Base-by-base conservation (phyloP, 2,888 invertebrate genomes). In the Chrysolina americana region DNA sequence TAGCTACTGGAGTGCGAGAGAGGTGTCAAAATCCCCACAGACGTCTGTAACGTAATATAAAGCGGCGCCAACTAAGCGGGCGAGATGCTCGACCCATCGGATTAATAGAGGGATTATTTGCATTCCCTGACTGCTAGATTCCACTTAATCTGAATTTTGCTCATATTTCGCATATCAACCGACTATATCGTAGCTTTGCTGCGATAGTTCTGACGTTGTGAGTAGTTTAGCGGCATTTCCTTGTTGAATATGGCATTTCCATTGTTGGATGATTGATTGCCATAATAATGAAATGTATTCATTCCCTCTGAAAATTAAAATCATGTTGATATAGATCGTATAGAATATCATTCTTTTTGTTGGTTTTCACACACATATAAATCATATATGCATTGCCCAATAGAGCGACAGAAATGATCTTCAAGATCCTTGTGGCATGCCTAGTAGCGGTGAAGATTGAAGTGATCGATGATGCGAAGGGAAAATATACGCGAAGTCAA, bases 41-140 rank as follows among this genome's bases (percentile, higher is more conserved):
- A 64, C 68, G 66, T 41, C 56, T 64, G 72, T 15, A 44, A 44
- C 72, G 36, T 73, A 65, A 69, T 65, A 65, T 69, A 19, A 69
- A 17, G 41, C 53, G 68, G 41, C 68, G 72, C 72, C 72, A 15
- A 53, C 53, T 23, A 11, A 62, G 68, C 47, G 53, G 44, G 48
- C 21, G 9, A 62, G 47, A 36, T 63, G 62, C 47, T 36, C 63
- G 56, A 69, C 65, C 69, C 59, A 41, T 59, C 41, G 69, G 41
- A 65, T 69, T 63, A 68, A 73, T 65, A 65, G 41, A 59, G 68
- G 69, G 50, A 73, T 69, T 69, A 73, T 73, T 73, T 69, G 73
- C 73, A 73, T 73, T 73, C 69, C 69, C 47, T 64, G 47, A 19
- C 73, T 56, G 65, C 65, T 56, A 65, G 65, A 56, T 65, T 69